phyloP scores from a whole-genome alignment of 2,113 vertebrate species.

The Misgurnus anguillicaudatus region DNA sequence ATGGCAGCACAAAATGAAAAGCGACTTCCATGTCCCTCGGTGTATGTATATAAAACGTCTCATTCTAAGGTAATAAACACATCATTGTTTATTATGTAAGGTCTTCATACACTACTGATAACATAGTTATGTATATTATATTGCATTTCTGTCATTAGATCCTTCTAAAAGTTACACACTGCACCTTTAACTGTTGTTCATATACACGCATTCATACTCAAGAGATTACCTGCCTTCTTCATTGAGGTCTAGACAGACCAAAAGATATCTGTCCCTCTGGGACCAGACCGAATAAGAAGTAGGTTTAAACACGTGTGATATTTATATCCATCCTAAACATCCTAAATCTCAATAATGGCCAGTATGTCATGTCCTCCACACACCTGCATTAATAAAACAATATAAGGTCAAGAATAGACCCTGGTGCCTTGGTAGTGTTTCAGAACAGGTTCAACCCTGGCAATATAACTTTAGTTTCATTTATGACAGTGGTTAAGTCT shows the following conservation, averaged over 20 bases:
- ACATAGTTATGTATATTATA: no score
- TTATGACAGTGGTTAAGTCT: slow-evolving; percentile 52
- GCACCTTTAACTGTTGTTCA: neutral
- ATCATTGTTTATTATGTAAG: no score
- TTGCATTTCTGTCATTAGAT: neutral
- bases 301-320: slow-evolving; percentile 45
- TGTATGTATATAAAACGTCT: no score
- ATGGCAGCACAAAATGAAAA: no score
- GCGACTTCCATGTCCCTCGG: no score
- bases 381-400: slow-evolving; percentile 55
- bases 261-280: slow-evolving; percentile 7
- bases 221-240: neutral
- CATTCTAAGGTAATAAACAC: no score
- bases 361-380: slow-evolving; percentile 38
- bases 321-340: slow-evolving; percentile 44
- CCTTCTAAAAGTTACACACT: no score
- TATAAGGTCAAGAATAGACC: slow-evolving; percentile 63
- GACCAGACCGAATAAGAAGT: slow-evolving; percentile 32
- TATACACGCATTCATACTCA: neutral
- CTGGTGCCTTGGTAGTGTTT: slow-evolving; percentile 26
- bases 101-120: no score
- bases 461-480: slow-evolving; percentile 52
- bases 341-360: neutral
- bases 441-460: slow-evolving; percentile 34
- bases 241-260: neutral